phyloP scores from a whole-genome alignment of 2,113 vertebrate genomes.

The Opisthocomus hoazin region DNA sequence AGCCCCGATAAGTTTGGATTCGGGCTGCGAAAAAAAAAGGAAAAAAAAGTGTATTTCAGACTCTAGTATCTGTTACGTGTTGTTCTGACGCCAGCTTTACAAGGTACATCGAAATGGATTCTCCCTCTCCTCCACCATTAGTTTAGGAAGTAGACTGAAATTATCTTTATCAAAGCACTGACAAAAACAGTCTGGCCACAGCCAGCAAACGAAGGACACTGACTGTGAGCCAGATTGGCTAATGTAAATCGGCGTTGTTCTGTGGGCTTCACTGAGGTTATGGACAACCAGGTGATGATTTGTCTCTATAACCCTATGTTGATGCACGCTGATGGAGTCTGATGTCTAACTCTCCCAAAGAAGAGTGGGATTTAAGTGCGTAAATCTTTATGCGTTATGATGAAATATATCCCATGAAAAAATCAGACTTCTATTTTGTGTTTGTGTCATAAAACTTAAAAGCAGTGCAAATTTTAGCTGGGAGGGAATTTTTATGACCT shows the following conservation, averaged over 20 bases:
- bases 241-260: not conserved
- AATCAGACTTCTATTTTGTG: not conserved
- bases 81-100: not conserved
- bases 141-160: not conserved
- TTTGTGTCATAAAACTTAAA: slow-evolving; percentile 58
- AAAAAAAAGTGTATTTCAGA: not conserved
- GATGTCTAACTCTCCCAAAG: not conserved
- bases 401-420: slow-evolving; percentile 32
- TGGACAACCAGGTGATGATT: not conserved
- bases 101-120: not conserved
- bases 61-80: not conserved
- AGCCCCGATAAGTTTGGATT: not conserved
- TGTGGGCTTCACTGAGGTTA: not conserved
- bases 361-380: not conserved
- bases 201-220: not conserved
- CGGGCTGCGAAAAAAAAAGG: not conserved
- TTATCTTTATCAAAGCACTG: not conserved
- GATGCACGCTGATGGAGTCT: not conserved
- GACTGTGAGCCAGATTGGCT: not conserved
- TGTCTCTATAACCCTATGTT: not conserved
- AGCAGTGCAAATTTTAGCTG: slow-evolving; percentile 57
- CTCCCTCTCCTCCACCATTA: not conserved
- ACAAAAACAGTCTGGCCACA: not conserved
- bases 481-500: slow-evolving; percentile 37
- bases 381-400: slow-evolving; percentile 4